Percentiles rank a stretch among this genome's conserved stretches.
Evolutionary conservation across 2,888 invertebrate genomes (phyloP).

Genomic region (Xylota sylvarum): DNA sequence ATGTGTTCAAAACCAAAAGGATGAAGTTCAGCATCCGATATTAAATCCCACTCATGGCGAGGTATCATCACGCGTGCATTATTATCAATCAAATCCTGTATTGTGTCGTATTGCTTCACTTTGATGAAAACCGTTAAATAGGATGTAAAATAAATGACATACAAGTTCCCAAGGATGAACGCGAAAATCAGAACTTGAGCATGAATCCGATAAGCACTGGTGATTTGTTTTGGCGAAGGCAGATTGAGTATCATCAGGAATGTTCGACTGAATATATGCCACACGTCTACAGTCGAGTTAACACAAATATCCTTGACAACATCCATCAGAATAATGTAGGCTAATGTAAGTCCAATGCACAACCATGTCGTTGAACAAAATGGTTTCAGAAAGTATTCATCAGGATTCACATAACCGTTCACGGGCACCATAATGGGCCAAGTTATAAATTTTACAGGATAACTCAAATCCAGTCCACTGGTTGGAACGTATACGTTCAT

Average conservation of each 20-base stretch:
- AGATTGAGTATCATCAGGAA: slow-evolving; percentile 18
- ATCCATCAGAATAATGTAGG: slow-evolving; percentile 51
- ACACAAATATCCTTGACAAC: neutral
- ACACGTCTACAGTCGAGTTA: neutral
- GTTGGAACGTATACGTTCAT: neutral
- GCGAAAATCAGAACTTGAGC: neutral
- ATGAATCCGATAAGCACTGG: slow-evolving; percentile 46
- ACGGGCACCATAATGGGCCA: neutral
- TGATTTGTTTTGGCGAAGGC: neutral
- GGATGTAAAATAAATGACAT: neutral
- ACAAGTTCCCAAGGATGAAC: neutral
- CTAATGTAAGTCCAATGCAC: slow-evolving; percentile 37
- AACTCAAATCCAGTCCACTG: neutral
- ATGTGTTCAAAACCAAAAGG: neutral
- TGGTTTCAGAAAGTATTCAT: slow-evolving; percentile 43
- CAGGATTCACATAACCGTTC: slow-evolving; percentile 13
- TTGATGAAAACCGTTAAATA: slow-evolving; percentile 37
- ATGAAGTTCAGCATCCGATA: neutral
- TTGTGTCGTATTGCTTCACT: slow-evolving; percentile 47
- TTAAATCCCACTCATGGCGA: neutral
- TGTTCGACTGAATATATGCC: slow-evolving; percentile 38
- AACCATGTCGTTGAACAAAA: slow-evolving; percentile 28
- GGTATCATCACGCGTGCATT: slow-evolving; percentile 40
- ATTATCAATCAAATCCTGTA: slow-evolving; percentile 38
- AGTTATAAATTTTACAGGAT: neutral